These are phyloP conservation scores for Brachyhypopomus gauderio DNA, from an alignment of 2,113 vertebrate species.

Conservation along the genomic window DNA sequence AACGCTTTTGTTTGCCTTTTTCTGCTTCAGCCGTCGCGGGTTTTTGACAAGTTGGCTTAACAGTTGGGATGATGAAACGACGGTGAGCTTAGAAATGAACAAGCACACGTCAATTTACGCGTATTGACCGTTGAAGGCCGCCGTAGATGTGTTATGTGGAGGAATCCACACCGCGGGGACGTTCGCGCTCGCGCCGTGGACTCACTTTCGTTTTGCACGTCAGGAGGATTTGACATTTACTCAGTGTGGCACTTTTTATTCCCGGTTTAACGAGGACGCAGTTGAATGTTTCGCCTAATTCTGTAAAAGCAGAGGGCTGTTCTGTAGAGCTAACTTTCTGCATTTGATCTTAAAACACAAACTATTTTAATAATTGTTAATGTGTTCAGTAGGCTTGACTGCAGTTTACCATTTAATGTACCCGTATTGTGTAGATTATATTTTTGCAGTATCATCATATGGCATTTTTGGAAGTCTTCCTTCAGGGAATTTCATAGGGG, in stretches of 20 bases:
- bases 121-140: neutral
- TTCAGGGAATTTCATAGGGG: no score
- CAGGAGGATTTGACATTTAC: neutral
- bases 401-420: constrained; percentile 8
- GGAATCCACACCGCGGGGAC: neutral
- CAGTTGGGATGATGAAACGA: neutral
- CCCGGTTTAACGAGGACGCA: no score
- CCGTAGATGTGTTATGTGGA: neutral
- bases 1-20: constrained; percentile 61
- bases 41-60: neutral
- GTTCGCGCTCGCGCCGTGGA: neutral
- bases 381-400: neutral
- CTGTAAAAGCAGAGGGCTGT: no score
- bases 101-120: neutral
- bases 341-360: neutral
- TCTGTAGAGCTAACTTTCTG: neutral
- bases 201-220: constrained; percentile 35
- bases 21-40: constrained; percentile 31
- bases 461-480: neutral
- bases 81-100: neutral
- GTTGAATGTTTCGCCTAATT: no score
- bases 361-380: neutral
- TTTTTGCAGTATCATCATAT: neutral
- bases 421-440: neutral
- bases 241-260: neutral